Evolutionary conservation across 2,888 invertebrate species (phyloP), one percentile per base, ranked within the genome.

Genomic region (Aspidiotus rigidus): DNA sequence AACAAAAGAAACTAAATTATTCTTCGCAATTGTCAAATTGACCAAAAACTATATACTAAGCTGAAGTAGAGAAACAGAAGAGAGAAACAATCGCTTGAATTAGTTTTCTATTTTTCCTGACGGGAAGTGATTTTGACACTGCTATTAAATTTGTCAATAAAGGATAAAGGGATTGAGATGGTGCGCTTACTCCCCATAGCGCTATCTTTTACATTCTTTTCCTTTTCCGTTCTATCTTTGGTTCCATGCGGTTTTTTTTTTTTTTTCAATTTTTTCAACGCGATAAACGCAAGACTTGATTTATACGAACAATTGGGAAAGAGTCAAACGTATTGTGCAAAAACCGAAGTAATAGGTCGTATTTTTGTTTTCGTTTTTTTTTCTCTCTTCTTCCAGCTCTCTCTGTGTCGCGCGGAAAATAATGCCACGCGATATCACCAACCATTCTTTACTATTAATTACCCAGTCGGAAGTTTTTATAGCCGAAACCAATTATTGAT

Each of bases 1-100:
- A 67, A 67, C 59, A 59, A 67, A 67, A 67, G 67, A 59, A 53
- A 67, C 16, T 17, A 17, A 59, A 59, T 17, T 59, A 59, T 59
- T 59, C 28, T 39, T 7, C 39, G 28, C 54, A 64, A 64, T 55
- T 55, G 64, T 64, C 55, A 64, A 64, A 64, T 64, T 64, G 64
- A 64, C 64, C 64, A 64, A 64, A 64, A 64, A 55, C 53, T 54
- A 54, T 54, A 54, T 28, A 28, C 28, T 5, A 28, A 28, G 28
- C 28, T 28, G 28, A 28, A 28, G 28, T 28, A 28, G 28, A 28
- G 28, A 28, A 28, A 55, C 56, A 15, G 56, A n/a, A 55, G 17
- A 55, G 17, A 13, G 16, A 56, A 59, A 10, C 59, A 59, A 59
- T 59, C 59, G 13, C 59, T 28, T 6, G 28, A 56, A 59, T 17